A percentile compares a stretch with the other conserved stretches of the same genome.
phyloP scores from a whole-genome alignment of 2,888 invertebrate species.

The Petrolisthes cinctipes region DNA sequence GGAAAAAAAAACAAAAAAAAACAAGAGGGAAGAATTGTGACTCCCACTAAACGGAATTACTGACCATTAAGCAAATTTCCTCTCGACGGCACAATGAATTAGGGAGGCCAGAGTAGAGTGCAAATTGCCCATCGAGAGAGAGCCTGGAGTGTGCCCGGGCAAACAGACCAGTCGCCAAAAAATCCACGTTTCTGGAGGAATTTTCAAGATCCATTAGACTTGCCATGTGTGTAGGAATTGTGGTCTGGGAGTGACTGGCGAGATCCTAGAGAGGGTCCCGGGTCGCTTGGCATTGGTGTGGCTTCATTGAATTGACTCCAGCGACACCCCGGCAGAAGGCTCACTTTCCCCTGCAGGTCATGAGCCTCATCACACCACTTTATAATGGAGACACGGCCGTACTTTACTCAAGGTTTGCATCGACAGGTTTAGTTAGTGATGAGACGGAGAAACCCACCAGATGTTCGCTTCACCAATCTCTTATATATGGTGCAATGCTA shows the following conservation, averaged over 20 bases:
- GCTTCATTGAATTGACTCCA: conserved; percentile 3
- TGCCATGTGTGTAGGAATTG: conserved; percentile 31
- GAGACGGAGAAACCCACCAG: no score
- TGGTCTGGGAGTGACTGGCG: conserved; percentile 44
- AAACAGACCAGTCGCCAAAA: conserved; percentile 11
- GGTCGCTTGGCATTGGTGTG: neutral
- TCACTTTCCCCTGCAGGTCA: neutral
- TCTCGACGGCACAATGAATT: no score
- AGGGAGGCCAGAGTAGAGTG: neutral
- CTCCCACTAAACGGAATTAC: no score
- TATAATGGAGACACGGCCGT: conserved; percentile 21
- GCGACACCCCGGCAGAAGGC: neutral
- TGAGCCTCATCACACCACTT: neutral
- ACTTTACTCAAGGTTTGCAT: conserved; percentile 14
- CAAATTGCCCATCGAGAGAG: neutral
- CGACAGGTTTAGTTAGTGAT: neutral
- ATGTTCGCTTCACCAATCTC: no score
- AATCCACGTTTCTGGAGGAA: conserved; percentile 36
- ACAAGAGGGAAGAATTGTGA: no score
- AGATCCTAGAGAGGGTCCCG: conserved; percentile 8
- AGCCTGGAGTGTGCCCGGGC: conserved; percentile 3
- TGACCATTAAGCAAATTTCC: no score
- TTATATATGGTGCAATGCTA: no score
- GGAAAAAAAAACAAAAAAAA: no score
- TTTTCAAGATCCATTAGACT: conserved; percentile 34